A percentile compares a stretch with the other conserved stretches of the same genome.
Conservation (phyloP, 2,113 vertebrate genomes). For the Dunckerocampus dactyliophorus region DNA sequence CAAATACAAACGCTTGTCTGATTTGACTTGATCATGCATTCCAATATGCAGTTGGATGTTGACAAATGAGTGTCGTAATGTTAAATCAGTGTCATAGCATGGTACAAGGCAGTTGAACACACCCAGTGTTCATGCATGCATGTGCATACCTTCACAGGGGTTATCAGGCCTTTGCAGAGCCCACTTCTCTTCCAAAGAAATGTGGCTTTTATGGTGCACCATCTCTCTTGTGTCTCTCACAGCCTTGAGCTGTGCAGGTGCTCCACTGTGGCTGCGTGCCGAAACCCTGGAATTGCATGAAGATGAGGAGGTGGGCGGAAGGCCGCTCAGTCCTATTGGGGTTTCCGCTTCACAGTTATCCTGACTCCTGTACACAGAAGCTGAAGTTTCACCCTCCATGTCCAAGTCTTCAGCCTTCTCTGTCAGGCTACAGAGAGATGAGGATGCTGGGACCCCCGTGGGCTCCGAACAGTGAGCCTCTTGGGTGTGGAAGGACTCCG, state of each 20-base stretch:
- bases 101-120: conserved; percentile 13
- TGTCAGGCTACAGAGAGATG: conserved; percentile 37
- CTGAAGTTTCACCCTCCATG: conserved; percentile 10
- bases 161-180: conserved; percentile 39
- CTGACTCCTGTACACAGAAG: conserved; percentile 40
- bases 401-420: conserved; percentile 39
- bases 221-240: conserved; percentile 19
- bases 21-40: not conserved
- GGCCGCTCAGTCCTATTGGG: conserved; percentile 30
- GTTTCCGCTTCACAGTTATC: conserved; percentile 36
- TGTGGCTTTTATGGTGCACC: conserved; percentile 61
- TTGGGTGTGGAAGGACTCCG: conserved; percentile 60
- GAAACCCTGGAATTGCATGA: conserved; percentile 30
- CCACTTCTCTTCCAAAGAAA: conserved; percentile 56
- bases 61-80: too few species aligned
- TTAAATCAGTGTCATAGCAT: not conserved
- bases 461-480: conserved; percentile 33
- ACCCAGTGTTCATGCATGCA: not conserved
- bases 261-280: conserved; percentile 32
- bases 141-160: conserved; percentile 49
- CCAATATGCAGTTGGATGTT: too few species aligned
- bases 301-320: conserved; percentile 37
- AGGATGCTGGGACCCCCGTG: conserved; percentile 18
- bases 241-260: conserved; percentile 30
- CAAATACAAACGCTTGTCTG: not conserved